Base-by-base conservation (phyloP, 1,140 invertebrate species). In the Lerema accius region DNA sequence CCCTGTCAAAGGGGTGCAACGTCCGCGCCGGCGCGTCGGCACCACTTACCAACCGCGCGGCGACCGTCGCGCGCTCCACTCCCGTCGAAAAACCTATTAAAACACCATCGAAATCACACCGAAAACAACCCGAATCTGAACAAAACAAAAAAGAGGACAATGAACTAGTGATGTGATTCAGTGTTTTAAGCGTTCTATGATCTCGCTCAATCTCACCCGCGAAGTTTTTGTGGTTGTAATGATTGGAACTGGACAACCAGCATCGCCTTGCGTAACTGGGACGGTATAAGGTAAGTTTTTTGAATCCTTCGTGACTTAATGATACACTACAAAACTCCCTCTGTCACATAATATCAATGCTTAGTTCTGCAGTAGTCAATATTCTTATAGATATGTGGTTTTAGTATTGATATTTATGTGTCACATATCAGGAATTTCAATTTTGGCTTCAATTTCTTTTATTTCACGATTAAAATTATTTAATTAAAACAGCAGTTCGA, bases 11-110 rank as follows among this genome's bases (percentile, higher is more conserved):
- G 71, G 78, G 80, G 80, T 79, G 78, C 72, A 77, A 76, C 19
- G 61, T 61, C 64, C 80, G 72, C 82, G 82, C 78, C 53, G 60
- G 82, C 82, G 78, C 82, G 69, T 26, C 23, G 16, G 43, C 37
- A 45, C 74, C 61, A 60, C 60, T n/a, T n/a, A n/a, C 67, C 77
- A 71, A 71, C 74, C 73, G 71, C 80, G 73, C 69, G 42, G 61
- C 55, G 32, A 49, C 56, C 46, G 56, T 53, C 60, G 40, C 56
- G 65, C 60, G 64, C 49, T 61, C 39, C 51, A 46, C 45, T 43
- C 43, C 37, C 42, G 43, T 59, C 48, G 11, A 45, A 45, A 63
- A 39, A 56, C 37, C 51, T 55, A 55, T 55, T 55, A 55, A 55
- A 55, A 55, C 42, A 55, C 13, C 37, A 55, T 55, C 51, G 37